Percentiles rank a stretch among this genome's conserved stretches.
Evolutionary conservation across 1,140 invertebrate species (phyloP).

Genomic region (Drosophila carrolli): DNA sequence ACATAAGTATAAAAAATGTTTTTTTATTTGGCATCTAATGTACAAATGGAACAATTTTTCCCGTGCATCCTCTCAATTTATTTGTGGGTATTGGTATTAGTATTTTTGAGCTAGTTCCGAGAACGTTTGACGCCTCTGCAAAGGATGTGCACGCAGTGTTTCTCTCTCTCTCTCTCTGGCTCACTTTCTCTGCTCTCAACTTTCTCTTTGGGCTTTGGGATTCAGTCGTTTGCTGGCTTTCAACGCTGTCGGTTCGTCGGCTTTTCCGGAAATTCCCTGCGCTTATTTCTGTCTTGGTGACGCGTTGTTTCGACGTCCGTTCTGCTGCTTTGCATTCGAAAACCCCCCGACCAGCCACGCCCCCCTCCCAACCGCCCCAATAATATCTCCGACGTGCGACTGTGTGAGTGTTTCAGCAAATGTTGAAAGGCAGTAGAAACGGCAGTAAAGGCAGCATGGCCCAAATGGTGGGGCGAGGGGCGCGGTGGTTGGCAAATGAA

Average conservation of each 20-base stretch:
- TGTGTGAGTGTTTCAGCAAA: conserved; percentile 34
- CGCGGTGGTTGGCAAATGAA: conserved; percentile 52
- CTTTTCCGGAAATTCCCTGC: conserved; percentile 24
- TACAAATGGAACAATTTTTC: no score
- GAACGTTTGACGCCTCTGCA: conserved; percentile 37
- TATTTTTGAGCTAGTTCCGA: conserved; percentile 36
- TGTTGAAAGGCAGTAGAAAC: conserved; percentile 36
- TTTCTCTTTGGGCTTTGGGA: conserved; percentile 11
- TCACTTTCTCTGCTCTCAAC: background rate
- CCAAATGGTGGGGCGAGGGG: conserved; percentile 43
- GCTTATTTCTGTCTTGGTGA: conserved; percentile 14
- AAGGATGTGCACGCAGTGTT: conserved; percentile 32
- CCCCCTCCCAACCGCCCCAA: conserved; percentile 3
- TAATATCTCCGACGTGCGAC: conserved; percentile 25
- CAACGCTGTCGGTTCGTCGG: conserved; percentile 62
- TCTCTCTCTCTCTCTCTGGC: conserved; percentile 6
- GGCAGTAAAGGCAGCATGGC: conserved; percentile 46
- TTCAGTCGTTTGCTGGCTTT: conserved; percentile 76
- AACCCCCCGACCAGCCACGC: conserved; percentile 18
- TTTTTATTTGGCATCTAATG: no score
- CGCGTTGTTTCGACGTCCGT: conserved; percentile 40
- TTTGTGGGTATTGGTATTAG: background rate
- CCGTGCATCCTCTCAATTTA: background rate
- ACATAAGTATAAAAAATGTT: no score
- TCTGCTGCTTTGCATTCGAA: conserved; percentile 39